Base-by-base conservation (phyloP, 2,888 invertebrate species). In the Coenonympha arcania region DNA sequence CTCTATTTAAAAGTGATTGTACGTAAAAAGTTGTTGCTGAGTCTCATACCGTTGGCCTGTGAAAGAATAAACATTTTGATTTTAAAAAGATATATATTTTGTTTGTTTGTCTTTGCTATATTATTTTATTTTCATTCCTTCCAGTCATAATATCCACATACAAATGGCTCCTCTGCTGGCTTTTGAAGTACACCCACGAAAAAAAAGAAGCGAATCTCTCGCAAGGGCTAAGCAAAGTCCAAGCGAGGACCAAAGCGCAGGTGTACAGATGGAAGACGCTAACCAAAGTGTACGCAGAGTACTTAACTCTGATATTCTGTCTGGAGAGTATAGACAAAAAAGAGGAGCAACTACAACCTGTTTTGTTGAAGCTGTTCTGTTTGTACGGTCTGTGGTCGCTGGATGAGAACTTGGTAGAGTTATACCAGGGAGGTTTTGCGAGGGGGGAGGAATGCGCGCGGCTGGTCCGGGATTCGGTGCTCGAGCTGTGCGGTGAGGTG, bases 121-220 rank as follows among this genome's bases (percentile, higher is more conserved):
- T 24, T 9, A 8, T 1, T 16, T 4, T 1, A 9, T 2, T 31
- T 24, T 28, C 45, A 44, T 8, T 34, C 36, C 39, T 60, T 89
- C 19, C 82, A 94, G 93, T 92, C 73, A 88, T 93, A 54, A 83
- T 88, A 26, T 84, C 88, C 36, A 89, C 91, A 19, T 96, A 94
- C 77, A 90, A 93, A 72, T 97, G 96, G 95, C 85, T 97, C 16
- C 87, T 96, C 37, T 92, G 93, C 60, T 93, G 93, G 85, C 81
- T 96, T 4, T 78, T 94, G n/a, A 84, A 90, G 50, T 88, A 91
- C 54, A 94, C 94, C 0, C 85, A 90, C 52, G 77, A 83, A 22
- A 89, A 90, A 69, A 89, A 92, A 60, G 84, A 89, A 42, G 59
- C 76, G 0, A 87, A 90, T 41, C 62, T 90, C 13, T 68, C 85